A percentile compares a stretch with the other conserved stretches of the same genome.
Evolutionary conservation across 2,888 invertebrate genomes (phyloP).

Genomic region (Carpatolechia fugitivella): DNA sequence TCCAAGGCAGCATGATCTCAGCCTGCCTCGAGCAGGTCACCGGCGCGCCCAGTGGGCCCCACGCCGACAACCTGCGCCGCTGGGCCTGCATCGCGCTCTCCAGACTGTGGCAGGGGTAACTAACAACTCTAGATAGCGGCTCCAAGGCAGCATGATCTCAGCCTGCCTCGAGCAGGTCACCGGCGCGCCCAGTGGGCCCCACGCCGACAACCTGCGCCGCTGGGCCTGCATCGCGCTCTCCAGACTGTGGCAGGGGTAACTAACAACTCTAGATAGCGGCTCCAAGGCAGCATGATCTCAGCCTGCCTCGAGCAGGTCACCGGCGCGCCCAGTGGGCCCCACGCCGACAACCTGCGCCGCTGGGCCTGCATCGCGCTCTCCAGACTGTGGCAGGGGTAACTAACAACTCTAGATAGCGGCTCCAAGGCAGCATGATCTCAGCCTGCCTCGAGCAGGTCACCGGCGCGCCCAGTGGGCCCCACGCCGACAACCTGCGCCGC

Average conservation of each 20-base stretch:
- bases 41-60: slow-evolving; percentile 69
- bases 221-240: slow-evolving; percentile 97
- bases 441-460: too few species aligned
- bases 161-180: too few species aligned
- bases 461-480: slow-evolving; percentile 35
- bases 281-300: slow-evolving; percentile 65
- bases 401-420: too few species aligned
- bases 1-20: slow-evolving; percentile 33
- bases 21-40: too few species aligned
- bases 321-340: slow-evolving; percentile 35
- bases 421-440: slow-evolving; percentile 65
- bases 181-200: slow-evolving; percentile 69
- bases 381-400: slow-evolving; percentile 69
- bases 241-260: slow-evolving; percentile 88
- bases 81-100: slow-evolving; percentile 97
- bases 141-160: slow-evolving; percentile 33
- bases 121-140: slow-evolving; percentile 77
- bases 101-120: slow-evolving; percentile 88
- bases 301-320: too few species aligned
- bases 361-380: too few species aligned
- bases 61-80: slow-evolving; percentile 78
- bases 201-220: slow-evolving; percentile 78
- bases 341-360: too few species aligned
- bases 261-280: slow-evolving; percentile 77
- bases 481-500: too few species aligned